These are phyloP conservation scores for Chymomyza procnemis DNA, from an alignment of 2,888 invertebrate genomes.

Conservation along the genomic window DNA sequence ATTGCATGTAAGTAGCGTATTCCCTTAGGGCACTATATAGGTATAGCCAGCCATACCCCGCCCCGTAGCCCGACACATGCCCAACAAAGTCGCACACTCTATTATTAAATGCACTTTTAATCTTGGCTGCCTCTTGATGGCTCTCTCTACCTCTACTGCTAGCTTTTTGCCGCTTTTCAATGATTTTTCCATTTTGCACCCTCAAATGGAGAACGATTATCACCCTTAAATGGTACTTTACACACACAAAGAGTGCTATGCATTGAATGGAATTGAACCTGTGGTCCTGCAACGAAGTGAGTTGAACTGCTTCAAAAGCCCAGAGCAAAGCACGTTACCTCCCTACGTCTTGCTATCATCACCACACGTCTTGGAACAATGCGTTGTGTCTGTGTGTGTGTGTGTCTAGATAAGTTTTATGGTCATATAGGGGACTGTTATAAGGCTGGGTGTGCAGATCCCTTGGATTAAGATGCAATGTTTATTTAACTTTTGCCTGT, in stretches of 20 bases:
- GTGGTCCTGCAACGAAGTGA: slow-evolving; percentile 31
- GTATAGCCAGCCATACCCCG: slow-evolving; percentile 15
- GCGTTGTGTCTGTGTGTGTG: slow-evolving; percentile 15
- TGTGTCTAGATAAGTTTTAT: slow-evolving; percentile 40
- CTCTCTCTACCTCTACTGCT: slow-evolving; percentile 9
- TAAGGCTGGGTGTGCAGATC: slow-evolving; percentile 40
- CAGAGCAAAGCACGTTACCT: slow-evolving; percentile 29
- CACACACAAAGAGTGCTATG: slow-evolving; percentile 68
- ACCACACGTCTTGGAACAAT: neutral
- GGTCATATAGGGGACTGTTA: slow-evolving; percentile 39
- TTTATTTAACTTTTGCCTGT: slow-evolving; percentile 52
- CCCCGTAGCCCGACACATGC: neutral
- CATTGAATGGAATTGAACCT: slow-evolving; percentile 70
- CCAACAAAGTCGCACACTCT: slow-evolving; percentile 43
- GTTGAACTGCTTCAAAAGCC: slow-evolving; percentile 41
- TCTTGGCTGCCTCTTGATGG: slow-evolving; percentile 52
- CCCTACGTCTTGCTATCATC: neutral
- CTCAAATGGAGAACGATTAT: slow-evolving; percentile 77
- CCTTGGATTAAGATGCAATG: slow-evolving; percentile 56
- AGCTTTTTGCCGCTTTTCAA: slow-evolving; percentile 42
- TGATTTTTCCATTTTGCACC: slow-evolving; percentile 77
- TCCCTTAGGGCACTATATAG: slow-evolving; percentile 60
- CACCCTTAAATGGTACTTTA: slow-evolving; percentile 79
- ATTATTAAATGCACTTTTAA: slow-evolving; percentile 78
- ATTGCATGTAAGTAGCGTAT: slow-evolving; percentile 51